These are phyloP conservation scores for Drosophila quinaria DNA, from an alignment of 2,888 invertebrate genomes.

Conservation along the genomic window DNA sequence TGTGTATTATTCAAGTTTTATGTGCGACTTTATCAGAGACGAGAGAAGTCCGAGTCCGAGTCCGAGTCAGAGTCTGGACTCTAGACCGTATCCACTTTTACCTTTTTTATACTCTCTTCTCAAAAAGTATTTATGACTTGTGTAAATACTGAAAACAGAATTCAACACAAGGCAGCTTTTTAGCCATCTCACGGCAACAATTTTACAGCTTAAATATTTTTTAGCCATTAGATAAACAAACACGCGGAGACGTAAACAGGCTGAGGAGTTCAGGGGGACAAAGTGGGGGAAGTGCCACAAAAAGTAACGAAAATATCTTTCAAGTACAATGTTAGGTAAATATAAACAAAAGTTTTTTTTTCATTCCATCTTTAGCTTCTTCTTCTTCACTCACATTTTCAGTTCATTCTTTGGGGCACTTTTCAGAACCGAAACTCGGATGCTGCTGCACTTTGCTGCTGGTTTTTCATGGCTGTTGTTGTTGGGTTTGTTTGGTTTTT, in stretches of 20 bases:
- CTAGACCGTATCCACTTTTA: conserved; percentile 25
- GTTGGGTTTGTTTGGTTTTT: conserved; percentile 25
- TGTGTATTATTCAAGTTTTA: conserved; percentile 54
- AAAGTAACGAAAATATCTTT: conserved; percentile 75
- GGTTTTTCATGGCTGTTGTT: conserved; percentile 20
- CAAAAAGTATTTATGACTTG: conserved; percentile 74
- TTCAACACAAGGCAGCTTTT: conserved; percentile 51
- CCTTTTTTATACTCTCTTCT: conserved; percentile 51
- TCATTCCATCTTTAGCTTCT: background rate
- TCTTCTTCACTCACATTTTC: background rate
- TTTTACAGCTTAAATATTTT: conserved; percentile 78
- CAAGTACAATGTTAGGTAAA: conserved; percentile 84
- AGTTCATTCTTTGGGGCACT: conserved; percentile 25
- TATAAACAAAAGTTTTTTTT: conserved; percentile 75
- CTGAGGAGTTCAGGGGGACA: background rate
- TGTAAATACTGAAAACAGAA: conserved; percentile 54
- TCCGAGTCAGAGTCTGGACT: background rate
- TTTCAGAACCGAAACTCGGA: conserved; percentile 27
- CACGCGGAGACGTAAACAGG: conserved; percentile 46
- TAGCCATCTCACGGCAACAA: conserved; percentile 67
- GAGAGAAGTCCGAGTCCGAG: conserved; percentile 21
- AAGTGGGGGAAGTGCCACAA: conserved; percentile 30
- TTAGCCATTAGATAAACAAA: conserved; percentile 82
- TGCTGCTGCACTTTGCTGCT: conserved; percentile 65
- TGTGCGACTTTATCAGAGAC: conserved; percentile 51